Conservation (phyloP, 2,797 vertebrate species). For the Varecia variegata region DNA sequence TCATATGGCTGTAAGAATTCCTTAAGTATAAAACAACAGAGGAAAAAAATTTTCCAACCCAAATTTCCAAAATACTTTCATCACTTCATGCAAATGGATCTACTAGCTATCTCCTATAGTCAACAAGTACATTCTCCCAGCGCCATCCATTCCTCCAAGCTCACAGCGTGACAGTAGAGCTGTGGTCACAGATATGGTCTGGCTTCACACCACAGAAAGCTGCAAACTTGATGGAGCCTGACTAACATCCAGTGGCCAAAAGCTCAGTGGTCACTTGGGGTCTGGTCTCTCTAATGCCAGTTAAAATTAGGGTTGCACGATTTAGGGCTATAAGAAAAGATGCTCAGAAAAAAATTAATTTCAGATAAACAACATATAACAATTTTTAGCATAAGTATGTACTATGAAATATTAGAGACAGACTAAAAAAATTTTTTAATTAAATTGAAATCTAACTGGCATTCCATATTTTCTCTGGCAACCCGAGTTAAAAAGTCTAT, state of each 20-base stretch:
- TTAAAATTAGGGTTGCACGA: background rate
- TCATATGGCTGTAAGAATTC: background rate
- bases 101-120: background rate
- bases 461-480: background rate
- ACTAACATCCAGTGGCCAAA: background rate
- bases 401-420: background rate
- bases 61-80: background rate
- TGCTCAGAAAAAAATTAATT: background rate
- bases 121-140: background rate
- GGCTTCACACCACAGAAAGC: background rate
- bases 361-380: background rate
- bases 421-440: background rate
- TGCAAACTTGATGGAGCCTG: background rate
- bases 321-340: background rate
- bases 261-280: background rate
- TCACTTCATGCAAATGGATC: background rate
- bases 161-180: background rate
- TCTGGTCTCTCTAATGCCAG: background rate
- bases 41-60: background rate
- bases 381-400: background rate
- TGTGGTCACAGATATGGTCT: background rate
- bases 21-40: background rate
- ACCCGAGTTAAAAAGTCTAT: background rate
- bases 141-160: background rate
- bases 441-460: background rate